Evolutionary conservation across 2,888 invertebrate genomes (phyloP).

Genomic region (Aleiodes alternator): DNA sequence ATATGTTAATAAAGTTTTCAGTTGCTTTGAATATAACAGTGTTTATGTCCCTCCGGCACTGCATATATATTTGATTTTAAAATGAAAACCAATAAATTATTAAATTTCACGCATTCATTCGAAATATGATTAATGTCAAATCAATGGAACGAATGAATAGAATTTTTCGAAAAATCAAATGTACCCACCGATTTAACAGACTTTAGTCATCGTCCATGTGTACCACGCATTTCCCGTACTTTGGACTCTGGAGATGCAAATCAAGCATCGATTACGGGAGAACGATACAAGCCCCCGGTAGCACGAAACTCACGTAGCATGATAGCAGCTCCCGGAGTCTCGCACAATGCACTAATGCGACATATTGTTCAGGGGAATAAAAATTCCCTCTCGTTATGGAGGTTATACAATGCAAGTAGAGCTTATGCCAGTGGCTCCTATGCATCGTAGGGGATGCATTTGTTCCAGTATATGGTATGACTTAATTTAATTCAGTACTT

Average conservation of each 20-base stretch:
- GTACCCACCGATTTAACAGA: conserved; percentile 11
- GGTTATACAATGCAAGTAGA: conserved; percentile 63
- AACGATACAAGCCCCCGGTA: conserved; percentile 47
- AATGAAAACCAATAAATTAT: neutral
- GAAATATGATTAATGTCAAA: neutral
- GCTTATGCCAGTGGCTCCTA: conserved; percentile 41
- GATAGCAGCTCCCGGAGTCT: conserved; percentile 54
- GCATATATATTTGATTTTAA: neutral
- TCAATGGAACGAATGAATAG: neutral
- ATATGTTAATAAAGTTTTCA: neutral
- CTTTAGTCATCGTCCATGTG: conserved; percentile 17
- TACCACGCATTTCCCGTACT: conserved; percentile 51
- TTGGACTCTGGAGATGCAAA: conserved; percentile 62
- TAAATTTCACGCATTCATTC: neutral
- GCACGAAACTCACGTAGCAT: conserved; percentile 52
- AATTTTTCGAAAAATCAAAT: conserved; percentile 2
- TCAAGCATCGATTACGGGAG: conserved; percentile 65
- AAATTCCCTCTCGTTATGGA: conserved; percentile 73
- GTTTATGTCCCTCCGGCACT: neutral
- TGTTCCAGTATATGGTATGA: conserved; percentile 42
- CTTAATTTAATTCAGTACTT: conserved; percentile 37
- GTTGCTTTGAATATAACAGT: conserved; percentile 5
- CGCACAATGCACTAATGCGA: conserved; percentile 73
- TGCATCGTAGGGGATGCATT: conserved; percentile 36
- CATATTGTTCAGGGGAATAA: conserved; percentile 72